Conservation (phyloP, 1,140 invertebrate genomes). For the Drosophila rufa region DNA sequence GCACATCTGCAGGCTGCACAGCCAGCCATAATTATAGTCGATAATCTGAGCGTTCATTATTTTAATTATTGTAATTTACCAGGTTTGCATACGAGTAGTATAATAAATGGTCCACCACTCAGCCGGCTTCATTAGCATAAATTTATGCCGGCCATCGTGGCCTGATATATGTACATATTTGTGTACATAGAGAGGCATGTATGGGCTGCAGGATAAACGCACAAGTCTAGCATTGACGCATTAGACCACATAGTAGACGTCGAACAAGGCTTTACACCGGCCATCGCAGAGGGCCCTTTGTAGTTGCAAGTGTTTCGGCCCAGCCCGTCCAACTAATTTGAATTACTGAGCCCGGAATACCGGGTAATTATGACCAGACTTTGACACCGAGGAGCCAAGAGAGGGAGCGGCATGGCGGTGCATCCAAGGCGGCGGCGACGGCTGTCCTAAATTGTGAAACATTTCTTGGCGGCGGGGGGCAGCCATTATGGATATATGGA, state of each 20-base stretch:
- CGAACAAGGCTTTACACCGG: conserved; percentile 34
- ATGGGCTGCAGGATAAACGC: conserved; percentile 35
- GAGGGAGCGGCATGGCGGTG: not conserved
- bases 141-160: conserved; percentile 53
- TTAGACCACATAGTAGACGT: conserved; percentile 43
- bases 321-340: conserved; percentile 66
- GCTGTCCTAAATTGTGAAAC: conserved; percentile 80
- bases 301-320: conserved; percentile 15
- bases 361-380: conserved; percentile 68
- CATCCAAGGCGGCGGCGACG: conserved; percentile 33
- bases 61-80: conserved; percentile 83
- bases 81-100: conserved; percentile 74
- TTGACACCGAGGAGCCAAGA: conserved; percentile 1
- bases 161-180: conserved; percentile 2
- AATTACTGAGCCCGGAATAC: conserved; percentile 65
- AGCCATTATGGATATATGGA: conserved; percentile 34
- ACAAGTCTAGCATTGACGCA: conserved; percentile 45
- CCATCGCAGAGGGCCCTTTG: conserved; percentile 14
- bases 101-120: conserved; percentile 74
- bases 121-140: conserved; percentile 60
- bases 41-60: conserved; percentile 80
- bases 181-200: not conserved
- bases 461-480: conserved; percentile 62
- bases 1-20: conserved; percentile 37
- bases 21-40: conserved; percentile 71